Evolutionary conservation across 2,113 vertebrate species (phyloP).

Genomic region (Anolis carolinensis): DNA sequence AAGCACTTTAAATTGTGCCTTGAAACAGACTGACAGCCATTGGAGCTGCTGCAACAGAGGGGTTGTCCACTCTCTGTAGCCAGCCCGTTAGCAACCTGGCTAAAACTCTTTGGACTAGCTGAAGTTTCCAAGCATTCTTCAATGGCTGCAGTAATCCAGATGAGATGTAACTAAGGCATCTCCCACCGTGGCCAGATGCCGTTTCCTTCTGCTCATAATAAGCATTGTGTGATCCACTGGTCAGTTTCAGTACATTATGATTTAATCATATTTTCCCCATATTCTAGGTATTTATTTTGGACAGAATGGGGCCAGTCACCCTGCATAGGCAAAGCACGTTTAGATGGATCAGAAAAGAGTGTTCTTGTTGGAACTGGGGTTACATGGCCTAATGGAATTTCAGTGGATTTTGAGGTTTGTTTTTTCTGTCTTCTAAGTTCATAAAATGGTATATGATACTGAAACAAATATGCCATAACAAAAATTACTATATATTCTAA

Average conservation of each 20-base stretch:
- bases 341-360: slow-evolving; percentile 94
- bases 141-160: no score
- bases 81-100: no score
- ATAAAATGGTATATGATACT: slow-evolving; percentile 36
- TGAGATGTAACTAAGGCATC: no score
- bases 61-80: no score
- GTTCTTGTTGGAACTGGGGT: slow-evolving; percentile 91
- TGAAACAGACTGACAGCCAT: no score
- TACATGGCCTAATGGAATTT: slow-evolving; percentile 95
- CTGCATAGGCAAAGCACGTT: slow-evolving; percentile 89
- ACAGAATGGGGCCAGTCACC: slow-evolving; percentile 97
- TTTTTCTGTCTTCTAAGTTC: slow-evolving; percentile 21
- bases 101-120: no score
- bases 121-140: no score
- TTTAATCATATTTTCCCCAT: slow-evolving; percentile 40
- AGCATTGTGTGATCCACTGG: not conserved
- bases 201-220: not conserved
- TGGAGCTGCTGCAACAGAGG: no score
- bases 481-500: slow-evolving; percentile 65
- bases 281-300: slow-evolving; percentile 94
- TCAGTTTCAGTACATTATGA: slow-evolving; percentile 4
- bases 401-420: slow-evolving; percentile 95
- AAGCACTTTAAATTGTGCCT: no score
- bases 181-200: no score
- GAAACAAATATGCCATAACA: slow-evolving; percentile 39